Conservation (phyloP, 2,888 invertebrate genomes). For the Pristionchus exspectatus region DNA sequence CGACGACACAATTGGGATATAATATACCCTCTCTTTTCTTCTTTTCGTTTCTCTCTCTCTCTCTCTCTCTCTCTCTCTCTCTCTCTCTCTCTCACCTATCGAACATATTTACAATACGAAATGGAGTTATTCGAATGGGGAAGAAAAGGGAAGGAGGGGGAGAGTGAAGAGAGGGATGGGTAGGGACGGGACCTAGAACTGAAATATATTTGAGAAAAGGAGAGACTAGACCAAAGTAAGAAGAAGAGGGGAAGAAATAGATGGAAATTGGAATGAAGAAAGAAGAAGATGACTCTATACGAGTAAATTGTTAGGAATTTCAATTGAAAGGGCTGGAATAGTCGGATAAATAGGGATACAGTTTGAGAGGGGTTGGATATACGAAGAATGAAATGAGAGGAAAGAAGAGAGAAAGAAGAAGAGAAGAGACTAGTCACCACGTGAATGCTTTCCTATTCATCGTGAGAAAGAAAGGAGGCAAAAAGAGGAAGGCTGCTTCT, state of each 20-base stretch:
- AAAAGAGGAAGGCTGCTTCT: neutral
- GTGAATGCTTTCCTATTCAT: conserved; percentile 32
- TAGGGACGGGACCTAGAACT: conserved; percentile 5
- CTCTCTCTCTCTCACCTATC: neutral
- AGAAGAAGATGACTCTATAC: neutral
- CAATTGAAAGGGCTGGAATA: neutral
- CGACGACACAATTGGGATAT: neutral
- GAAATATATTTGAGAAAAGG: neutral
- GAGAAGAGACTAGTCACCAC: conserved; percentile 22
- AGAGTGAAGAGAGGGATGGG: neutral
- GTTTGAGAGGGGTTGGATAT: neutral
- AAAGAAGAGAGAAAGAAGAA: neutral
- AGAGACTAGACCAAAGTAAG: conserved; percentile 6
- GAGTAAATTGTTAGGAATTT: neutral
- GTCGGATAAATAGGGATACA: neutral
- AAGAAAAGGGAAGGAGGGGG: neutral
- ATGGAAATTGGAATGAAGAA: neutral
- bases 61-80: neutral
- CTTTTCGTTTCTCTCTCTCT: neutral
- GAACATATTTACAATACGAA: conserved; percentile 6
- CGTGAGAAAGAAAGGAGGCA: conserved; percentile 4
- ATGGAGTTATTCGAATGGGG: conserved; percentile 1
- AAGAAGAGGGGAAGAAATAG: conserved; percentile 24
- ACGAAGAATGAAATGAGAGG: neutral
- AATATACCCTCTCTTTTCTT: neutral